Evolutionary conservation across 2,888 invertebrate species (phyloP), one percentile per base, ranked within the genome.

Genomic region (Gandaritis pyraliata): DNA sequence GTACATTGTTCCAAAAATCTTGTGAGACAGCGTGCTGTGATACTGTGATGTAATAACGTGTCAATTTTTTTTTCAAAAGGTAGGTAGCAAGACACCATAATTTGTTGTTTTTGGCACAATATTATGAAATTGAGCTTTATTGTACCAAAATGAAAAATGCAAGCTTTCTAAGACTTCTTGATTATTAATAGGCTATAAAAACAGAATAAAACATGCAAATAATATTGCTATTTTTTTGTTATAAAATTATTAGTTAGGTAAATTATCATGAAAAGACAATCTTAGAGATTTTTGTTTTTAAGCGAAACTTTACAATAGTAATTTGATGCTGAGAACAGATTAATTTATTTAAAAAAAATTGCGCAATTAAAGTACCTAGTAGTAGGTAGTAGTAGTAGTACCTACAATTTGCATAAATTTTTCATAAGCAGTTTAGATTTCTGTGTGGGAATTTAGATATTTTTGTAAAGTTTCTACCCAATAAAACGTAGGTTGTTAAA

Each of bases 1-100:
- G 87, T 89, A 90, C 90, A 89, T 85, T 81, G 86, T 77, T 89
- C 87, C 88, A 88, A 89, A 88, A 89, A 76, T 83, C 76, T 68
- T 78, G 74, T 76, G 76, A 79, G 75, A 75, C 69, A 30, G 64
- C 72, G 81, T 76, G 78, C 75, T 74, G 72, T 75, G 76, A 73
- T 76, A 78, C 75, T 74, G 72, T 75, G 76, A 73, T 68, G 72
- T 76, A 58, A 65, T 71, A 23, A 23, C 23, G 23, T 23, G 62
- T 66, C 38, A 36, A 48, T 45, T 41, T 60, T 18, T 47, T 39
- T 30, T 43, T 15, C 23, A 61, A 47, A 53, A 15, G n/a, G n/a
- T n/a, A n/a, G 10, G 16, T 8, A 16, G 11, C 8, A 41, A 2
- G n/a, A 29, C 18, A n/a, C 2, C 10, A 10, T 33, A 6, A 29